phyloP scores from a whole-genome alignment of 2,113 vertebrate species.

The Pelusios castaneus region DNA sequence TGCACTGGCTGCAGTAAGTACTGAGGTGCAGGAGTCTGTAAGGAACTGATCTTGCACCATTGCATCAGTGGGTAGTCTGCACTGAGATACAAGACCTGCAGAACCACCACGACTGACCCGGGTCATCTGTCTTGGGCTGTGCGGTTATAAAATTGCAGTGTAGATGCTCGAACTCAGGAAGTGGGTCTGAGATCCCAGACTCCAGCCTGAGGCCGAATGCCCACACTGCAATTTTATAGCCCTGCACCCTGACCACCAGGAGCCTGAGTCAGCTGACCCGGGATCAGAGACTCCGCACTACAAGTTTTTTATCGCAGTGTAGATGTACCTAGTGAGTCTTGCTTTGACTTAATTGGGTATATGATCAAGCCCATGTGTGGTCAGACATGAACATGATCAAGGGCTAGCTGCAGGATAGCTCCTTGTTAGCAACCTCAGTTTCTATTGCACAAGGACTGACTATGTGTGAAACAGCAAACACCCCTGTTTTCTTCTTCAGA shows the following conservation, averaged over 20 bases:
- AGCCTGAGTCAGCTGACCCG: too few relatives aligned
- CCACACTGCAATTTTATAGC: too few relatives aligned
- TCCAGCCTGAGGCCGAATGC: too few relatives aligned
- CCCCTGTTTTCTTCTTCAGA: fast-evolving
- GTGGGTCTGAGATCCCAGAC: neutral
- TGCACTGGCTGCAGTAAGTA: neutral
- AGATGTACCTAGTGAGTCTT: neutral
- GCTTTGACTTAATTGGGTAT: neutral
- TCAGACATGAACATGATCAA: neutral
- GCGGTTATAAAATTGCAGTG: neutral
- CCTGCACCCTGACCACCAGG: too few relatives aligned
- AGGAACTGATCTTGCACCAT: neutral
- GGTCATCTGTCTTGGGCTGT: too few relatives aligned
- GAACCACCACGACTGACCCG: too few relatives aligned
- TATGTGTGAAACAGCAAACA: neutral
- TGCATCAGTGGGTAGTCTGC: neutral
- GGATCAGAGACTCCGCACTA: neutral
- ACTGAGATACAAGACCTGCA: neutral
- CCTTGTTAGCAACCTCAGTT: neutral
- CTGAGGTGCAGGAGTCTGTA: neutral
- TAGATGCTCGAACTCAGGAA: neutral
- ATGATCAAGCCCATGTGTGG: neutral
- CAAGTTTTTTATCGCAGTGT: neutral
- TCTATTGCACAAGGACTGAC: neutral
- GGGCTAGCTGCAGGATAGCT: fast-evolving